Percentiles rank a stretch among this genome's conserved stretches.
Conservation (phyloP, 1,140 invertebrate species). For the Cheumatopsyche charites region DNA sequence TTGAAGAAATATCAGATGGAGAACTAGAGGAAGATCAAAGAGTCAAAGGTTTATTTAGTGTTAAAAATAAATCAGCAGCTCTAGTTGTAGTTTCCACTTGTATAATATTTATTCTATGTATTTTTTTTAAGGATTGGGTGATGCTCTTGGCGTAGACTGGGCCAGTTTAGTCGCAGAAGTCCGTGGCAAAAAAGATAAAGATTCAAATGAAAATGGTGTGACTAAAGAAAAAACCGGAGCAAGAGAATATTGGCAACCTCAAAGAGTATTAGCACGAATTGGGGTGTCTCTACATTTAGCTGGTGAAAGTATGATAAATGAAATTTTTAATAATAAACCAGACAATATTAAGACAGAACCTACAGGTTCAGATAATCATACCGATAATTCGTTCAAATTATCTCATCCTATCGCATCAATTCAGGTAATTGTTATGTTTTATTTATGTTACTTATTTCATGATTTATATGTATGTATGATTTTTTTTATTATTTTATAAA, state of each 20-base stretch:
- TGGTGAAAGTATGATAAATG: conserved; percentile 67
- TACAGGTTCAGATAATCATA: conserved; percentile 49
- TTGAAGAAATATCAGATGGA: conserved; percentile 89
- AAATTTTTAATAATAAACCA: conserved; percentile 59
- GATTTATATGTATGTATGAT: not conserved
- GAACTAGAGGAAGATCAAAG: conserved; percentile 78
- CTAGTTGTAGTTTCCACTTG: not conserved
- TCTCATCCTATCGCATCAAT: conserved; percentile 68
- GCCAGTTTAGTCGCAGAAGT: conserved; percentile 83
- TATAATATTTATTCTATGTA: too few species aligned
- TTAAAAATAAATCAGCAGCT: not conserved
- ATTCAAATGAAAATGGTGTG: conserved; percentile 53
- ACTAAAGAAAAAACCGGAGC: conserved; percentile 63
- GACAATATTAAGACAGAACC: conserved; percentile 55
- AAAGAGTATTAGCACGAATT: conserved; percentile 72
- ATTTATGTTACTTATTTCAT: not conserved
- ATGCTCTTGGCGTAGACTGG: conserved; percentile 92
- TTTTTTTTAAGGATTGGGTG: conserved; percentile 73
- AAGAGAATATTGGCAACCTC: conserved; percentile 77
- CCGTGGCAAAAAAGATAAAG: conserved; percentile 62
- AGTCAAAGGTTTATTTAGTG: conserved; percentile 36
- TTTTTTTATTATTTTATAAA: conserved; percentile 41
- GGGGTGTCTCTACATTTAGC: conserved; percentile 75
- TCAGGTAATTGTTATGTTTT: conserved; percentile 57
- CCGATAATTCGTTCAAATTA: conserved; percentile 43